A percentile compares a stretch with the other conserved stretches of the same genome.
These are phyloP conservation scores for Macquaria australasica DNA, from an alignment of 2,113 vertebrate genomes.

Conservation along the genomic window DNA sequence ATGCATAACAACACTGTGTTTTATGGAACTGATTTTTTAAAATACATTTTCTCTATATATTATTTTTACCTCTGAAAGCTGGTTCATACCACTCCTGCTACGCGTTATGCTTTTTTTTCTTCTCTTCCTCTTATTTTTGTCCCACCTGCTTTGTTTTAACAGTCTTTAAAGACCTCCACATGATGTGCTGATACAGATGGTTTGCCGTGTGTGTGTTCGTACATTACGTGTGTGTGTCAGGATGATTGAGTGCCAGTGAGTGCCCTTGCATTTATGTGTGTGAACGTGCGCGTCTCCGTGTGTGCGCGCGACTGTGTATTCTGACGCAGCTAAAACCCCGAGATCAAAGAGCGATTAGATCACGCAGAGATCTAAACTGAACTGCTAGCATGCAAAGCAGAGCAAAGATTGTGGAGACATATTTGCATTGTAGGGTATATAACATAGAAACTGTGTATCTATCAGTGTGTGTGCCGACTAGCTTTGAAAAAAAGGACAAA, in stretches of 20 bases:
- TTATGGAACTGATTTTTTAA: not conserved
- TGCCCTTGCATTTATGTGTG: conserved; percentile 8
- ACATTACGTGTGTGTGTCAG: not conserved
- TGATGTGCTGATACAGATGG: conserved; percentile 37
- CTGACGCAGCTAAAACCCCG: conserved; percentile 54
- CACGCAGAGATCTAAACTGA: conserved; percentile 55
- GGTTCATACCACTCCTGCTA: not conserved
- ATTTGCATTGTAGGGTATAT: not conserved
- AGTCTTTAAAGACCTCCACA: conserved; percentile 8
- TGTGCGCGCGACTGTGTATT: conserved; percentile 10
- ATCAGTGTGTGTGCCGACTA: not conserved
- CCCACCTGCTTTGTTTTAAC: not conserved
- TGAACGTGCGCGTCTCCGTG: not conserved
- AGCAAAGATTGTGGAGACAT: conserved; percentile 13
- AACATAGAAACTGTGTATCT: not conserved
- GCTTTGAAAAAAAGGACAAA: not conserved
- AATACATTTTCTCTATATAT: not conserved
- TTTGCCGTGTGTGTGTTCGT: conserved; percentile 21
- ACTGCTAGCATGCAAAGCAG: conserved; percentile 48
- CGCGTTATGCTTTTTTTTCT: not conserved
- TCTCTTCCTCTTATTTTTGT: not conserved
- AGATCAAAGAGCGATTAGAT: conserved; percentile 62
- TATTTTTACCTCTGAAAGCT: not conserved
- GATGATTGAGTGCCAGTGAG: conserved; percentile 12
- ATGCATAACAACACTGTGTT: not conserved